Evolutionary conservation across 2,797 vertebrate species (phyloP), one percentile per base, ranked within the genome.

Genomic region (Thalassophryne amazonica): DNA sequence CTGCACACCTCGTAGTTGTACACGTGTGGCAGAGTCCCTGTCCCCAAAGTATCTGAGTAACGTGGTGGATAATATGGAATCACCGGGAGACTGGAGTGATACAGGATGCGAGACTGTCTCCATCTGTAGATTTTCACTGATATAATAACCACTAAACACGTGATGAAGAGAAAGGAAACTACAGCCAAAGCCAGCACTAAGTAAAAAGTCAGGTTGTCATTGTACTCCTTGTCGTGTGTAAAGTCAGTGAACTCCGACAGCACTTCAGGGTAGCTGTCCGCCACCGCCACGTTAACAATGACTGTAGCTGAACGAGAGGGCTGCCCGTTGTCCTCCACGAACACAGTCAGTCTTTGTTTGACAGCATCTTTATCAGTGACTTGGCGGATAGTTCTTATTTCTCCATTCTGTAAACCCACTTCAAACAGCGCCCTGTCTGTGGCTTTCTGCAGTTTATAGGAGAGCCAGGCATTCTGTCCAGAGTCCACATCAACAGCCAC

Each of bases 401-500:
- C 87, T 30, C 87, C 87, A 60, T 84, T 89, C 50, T 84, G 82
- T 38, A 41, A 69, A 24, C 55, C 64, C 52, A 84, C 76, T 48
- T 80, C 83, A 85, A 92, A 91, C 37, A 91, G 80, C 3, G 82
- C 80, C 10, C 79, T 81, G 38, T 91, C 89, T 46, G 81, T 83
- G 27, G 78, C 58, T 70, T 89, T 78, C 52, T 75, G 25, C 12
- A 88, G 68, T 50, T 82, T 75, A 60, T 88, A 91, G 17, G 84
- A 89, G 34, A 90, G 86, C 86, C 84, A 90, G 52, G 89, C 86
- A 32, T 92, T 92, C 70, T 91, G 89, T 56, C 91, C 92, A 2
- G 88, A 90, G 76, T 92, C 91, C 64, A 79, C 78, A 75, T 69
- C 83, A 31, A 91, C 86, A 5, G 90, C 91, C 63, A 91, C 87